These are phyloP conservation scores for Butorides virescens DNA, from an alignment of 2,113 vertebrate species.

Conservation along the genomic window DNA sequence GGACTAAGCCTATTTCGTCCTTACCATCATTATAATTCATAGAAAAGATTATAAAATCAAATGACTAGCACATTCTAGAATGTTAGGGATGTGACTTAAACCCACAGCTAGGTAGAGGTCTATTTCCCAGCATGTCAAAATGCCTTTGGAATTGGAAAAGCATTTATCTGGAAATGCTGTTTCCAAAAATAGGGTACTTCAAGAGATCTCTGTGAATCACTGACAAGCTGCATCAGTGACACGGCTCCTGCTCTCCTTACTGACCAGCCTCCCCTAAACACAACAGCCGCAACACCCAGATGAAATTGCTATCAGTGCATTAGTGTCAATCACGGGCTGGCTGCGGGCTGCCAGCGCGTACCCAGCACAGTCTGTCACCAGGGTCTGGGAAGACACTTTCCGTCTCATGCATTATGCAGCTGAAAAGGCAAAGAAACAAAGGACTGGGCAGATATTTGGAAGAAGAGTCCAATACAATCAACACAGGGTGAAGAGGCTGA, in stretches of 20 bases:
- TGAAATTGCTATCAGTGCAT: background rate
- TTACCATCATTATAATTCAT: conserved; percentile 34
- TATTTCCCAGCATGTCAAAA: conserved; percentile 26
- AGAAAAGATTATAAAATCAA: conserved; percentile 45
- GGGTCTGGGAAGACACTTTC: background rate
- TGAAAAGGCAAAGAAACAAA: conserved; percentile 23
- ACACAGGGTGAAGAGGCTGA: conserved; percentile 56
- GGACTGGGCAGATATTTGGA: background rate
- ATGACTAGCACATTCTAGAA: conserved; percentile 20
- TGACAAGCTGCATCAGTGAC: conserved; percentile 1
- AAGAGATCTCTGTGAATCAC: background rate
- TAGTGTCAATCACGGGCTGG: background rate
- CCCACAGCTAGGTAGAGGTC: conserved; percentile 34
- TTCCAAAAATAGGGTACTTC: conserved; percentile 27
- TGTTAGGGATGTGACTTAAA: conserved; percentile 30
- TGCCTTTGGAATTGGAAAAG: conserved; percentile 20
- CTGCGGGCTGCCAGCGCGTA: background rate
- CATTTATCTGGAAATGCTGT: conserved; percentile 29
- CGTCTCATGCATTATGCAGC: conserved; percentile 51
- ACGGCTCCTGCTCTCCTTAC: background rate
- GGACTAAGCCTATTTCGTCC: conserved; percentile 60
- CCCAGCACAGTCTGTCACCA: conserved; percentile 19
- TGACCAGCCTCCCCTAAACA: background rate
- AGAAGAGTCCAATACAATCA: background rate
- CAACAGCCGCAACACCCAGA: background rate